phyloP scores from a whole-genome alignment of 2,113 vertebrate species.

The Etia nguti region DNA sequence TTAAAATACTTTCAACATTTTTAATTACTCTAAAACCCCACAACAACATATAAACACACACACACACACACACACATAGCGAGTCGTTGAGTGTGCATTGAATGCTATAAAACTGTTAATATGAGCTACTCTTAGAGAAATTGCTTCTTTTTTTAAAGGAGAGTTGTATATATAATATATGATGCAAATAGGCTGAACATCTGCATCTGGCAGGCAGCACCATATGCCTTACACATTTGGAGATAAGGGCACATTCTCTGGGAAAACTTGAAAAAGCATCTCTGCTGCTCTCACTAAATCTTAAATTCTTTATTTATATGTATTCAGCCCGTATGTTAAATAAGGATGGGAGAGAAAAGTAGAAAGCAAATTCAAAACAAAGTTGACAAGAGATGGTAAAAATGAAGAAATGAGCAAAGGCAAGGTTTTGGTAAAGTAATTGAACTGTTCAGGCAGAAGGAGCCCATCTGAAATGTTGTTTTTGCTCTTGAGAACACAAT shows the following conservation, averaged over 20 bases:
- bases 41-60: not conserved
- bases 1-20: not conserved
- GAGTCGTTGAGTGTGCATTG: not conserved
- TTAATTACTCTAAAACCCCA: not conserved
- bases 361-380: not conserved
- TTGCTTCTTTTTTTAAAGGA: not conserved
- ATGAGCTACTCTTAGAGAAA: not conserved
- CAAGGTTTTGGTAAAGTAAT: constrained; percentile 5
- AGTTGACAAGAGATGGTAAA: not conserved
- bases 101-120: not conserved
- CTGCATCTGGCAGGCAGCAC: not conserved
- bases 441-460: constrained; percentile 1
- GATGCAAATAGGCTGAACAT: not conserved
- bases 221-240: not conserved
- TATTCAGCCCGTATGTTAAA: not conserved
- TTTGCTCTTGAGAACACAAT: constrained; percentile 28
- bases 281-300: not conserved
- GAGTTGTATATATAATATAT: not conserved
- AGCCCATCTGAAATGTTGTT: constrained; percentile 23
- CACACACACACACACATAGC: not conserved
- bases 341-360: not conserved
- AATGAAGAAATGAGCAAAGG: constrained; percentile 3
- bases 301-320: not conserved
- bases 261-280: not conserved
- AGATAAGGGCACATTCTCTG: not conserved